phyloP scores from a whole-genome alignment of 2,113 vertebrate species.

The Saguinus imperator region DNA sequence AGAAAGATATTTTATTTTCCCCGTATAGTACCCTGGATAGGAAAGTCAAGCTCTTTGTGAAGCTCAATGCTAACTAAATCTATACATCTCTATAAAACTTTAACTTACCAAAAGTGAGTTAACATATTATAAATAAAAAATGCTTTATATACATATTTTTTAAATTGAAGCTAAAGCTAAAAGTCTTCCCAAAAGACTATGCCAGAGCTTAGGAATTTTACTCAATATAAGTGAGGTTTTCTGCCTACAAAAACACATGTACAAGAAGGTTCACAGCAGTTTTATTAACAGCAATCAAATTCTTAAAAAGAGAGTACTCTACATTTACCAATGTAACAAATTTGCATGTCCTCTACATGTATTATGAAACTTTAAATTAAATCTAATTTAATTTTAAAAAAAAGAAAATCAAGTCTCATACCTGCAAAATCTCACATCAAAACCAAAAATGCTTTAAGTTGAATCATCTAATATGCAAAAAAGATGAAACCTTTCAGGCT shows the following conservation, averaged over 20 bases:
- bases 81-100: not conserved
- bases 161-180: not conserved
- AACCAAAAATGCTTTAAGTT: slow-evolving; percentile 60
- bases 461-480: not conserved
- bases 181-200: accelerated
- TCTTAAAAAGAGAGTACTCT: not conserved
- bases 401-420: slow-evolving; percentile 34
- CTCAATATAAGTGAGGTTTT: not conserved
- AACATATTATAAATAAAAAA: not conserved
- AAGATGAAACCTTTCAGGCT: not conserved
- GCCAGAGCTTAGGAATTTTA: not conserved
- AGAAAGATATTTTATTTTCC: not conserved
- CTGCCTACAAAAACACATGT: not conserved
- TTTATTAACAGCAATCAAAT: not conserved
- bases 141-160: not conserved
- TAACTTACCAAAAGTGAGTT: not conserved
- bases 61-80: not conserved
- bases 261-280: not conserved
- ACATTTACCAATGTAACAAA: too few species aligned
- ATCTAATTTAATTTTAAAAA: too few species aligned
- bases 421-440: slow-evolving; percentile 64
- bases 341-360: too few species aligned
- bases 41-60: not conserved
- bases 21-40: not conserved
- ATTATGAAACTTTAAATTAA: too few species aligned